Base-by-base conservation (phyloP, 1,140 invertebrate species). In the Rhizoglyphus robini region DNA sequence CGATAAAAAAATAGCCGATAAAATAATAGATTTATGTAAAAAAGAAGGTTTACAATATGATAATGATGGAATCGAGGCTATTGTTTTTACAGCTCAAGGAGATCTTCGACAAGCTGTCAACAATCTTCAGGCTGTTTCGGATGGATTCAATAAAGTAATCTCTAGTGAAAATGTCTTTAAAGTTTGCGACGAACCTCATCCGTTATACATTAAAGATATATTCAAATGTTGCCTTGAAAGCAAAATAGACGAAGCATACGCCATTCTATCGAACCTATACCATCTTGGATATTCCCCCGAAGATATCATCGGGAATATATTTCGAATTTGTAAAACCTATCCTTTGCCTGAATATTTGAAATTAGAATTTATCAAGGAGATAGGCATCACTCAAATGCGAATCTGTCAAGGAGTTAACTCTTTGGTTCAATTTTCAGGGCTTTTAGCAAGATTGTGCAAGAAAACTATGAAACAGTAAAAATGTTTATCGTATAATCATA, bases 121-220 rank as follows among this genome's bases (percentile, higher is more conserved):
- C 77, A 99, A 99, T 81, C 76, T 99, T 29, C 96, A 99, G 77
- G 95, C 95, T 2, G 99, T 96, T 0, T 83, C 83, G 48, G 91
- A 96, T 77, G 95, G 95, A 29, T 98, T 96, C 81, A 86, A 85
- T 4, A 83, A 88, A 73, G 15, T 11, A 20, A 85, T 99, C 1
- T 94, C 86, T 69, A 84, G 85, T 67, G 86, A 91, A 72, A 95
- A 97, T 83, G 96, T 99, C n/a, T 99, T 98, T 73, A 99, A 98
- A 81, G 94, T 99, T 18, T 99, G 96, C 75, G 96, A 99, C 78
- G 95, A 99, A 75, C 96, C 96, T 0, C 94, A 99, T 81, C 96
- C 96, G 5, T 79, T 96, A 67, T 74, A 95, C 0, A 84, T 99
- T 11, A 88, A 88, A 76, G 84, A 88, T 69, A 97, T 99, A 91